These are phyloP conservation scores for Hemicentrotus pulcherrimus DNA, from an alignment of 35 echinoderm and acorn worm genomes.

Conservation along the genomic window DNA sequence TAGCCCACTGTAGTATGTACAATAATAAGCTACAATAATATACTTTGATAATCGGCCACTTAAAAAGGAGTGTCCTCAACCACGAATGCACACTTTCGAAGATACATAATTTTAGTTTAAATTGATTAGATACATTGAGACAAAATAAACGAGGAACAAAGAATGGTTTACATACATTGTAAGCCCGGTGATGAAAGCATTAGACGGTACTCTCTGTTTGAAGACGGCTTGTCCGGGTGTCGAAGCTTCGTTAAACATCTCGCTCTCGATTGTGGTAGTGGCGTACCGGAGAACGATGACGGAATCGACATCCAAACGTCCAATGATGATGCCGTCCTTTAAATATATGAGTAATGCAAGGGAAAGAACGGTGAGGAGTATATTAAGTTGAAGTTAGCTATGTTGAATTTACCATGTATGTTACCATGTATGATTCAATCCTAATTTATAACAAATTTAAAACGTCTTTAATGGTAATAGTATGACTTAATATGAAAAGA, in stretches of 20 bases:
- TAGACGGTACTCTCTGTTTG: slow-evolving; percentile 71
- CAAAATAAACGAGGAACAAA: not conserved
- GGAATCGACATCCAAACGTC: slow-evolving; percentile 57
- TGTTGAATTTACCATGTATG: no score
- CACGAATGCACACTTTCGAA: not conserved
- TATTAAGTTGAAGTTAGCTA: no score
- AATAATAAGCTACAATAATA: no score
- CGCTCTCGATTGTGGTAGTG: slow-evolving; percentile 56
- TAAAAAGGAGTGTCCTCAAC: not conserved
- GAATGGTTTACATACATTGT: slow-evolving; percentile 58
- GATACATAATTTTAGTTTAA: not conserved
- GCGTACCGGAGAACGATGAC: slow-evolving; percentile 70
- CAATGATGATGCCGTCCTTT: slow-evolving; percentile 63
- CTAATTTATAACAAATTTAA: no score
- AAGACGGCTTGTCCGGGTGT: slow-evolving; percentile 75
- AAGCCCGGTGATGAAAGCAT: slow-evolving; percentile 80
- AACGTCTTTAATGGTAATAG: no score
- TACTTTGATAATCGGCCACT: no score
- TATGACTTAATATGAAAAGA: no score
- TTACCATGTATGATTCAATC: no score
- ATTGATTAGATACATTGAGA: not conserved
- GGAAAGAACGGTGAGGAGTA: no score
- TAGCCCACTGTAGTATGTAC: no score
- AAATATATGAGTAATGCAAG: not conserved
- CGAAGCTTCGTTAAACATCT: slow-evolving; percentile 60